phyloP scores from a whole-genome alignment of 2,888 invertebrate genomes.

The Drosophila pseudotalamancana region DNA sequence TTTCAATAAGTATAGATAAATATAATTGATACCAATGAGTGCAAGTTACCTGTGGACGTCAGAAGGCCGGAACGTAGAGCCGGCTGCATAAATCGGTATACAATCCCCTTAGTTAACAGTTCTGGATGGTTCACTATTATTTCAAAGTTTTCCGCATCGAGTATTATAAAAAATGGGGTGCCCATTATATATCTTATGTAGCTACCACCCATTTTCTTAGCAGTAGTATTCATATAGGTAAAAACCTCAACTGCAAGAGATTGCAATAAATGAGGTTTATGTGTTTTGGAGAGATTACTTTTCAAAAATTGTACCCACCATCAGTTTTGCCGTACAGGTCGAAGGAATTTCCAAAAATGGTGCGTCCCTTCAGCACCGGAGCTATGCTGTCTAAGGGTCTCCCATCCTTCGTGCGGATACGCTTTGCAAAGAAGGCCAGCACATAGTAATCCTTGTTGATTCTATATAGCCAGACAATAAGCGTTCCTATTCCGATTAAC shows the following conservation, averaged over 20 bases:
- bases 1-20: too few relatives aligned
- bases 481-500: slow-evolving; percentile 27
- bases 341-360: slow-evolving; percentile 77
- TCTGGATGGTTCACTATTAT: background rate
- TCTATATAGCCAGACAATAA: slow-evolving; percentile 52
- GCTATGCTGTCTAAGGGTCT: slow-evolving; percentile 57
- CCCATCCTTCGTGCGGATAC: slow-evolving; percentile 73
- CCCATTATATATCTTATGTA: slow-evolving; percentile 65
- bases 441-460: slow-evolving; percentile 59
- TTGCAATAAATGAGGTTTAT: too few relatives aligned
- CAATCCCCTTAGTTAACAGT: background rate
- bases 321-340: slow-evolving; percentile 60
- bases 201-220: slow-evolving; percentile 39
- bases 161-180: too few relatives aligned
- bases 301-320: slow-evolving; percentile 15
- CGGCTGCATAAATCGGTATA: background rate
- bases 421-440: slow-evolving; percentile 53
- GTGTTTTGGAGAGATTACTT: too few relatives aligned
- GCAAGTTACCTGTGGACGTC: background rate
- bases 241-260: slow-evolving; percentile 57
- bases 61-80: background rate
- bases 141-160: background rate
- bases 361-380: slow-evolving; percentile 51
- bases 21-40: background rate
- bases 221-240: slow-evolving; percentile 35